Conservation (phyloP, 2,888 invertebrate genomes). For the Oscheius sp. region DNA sequence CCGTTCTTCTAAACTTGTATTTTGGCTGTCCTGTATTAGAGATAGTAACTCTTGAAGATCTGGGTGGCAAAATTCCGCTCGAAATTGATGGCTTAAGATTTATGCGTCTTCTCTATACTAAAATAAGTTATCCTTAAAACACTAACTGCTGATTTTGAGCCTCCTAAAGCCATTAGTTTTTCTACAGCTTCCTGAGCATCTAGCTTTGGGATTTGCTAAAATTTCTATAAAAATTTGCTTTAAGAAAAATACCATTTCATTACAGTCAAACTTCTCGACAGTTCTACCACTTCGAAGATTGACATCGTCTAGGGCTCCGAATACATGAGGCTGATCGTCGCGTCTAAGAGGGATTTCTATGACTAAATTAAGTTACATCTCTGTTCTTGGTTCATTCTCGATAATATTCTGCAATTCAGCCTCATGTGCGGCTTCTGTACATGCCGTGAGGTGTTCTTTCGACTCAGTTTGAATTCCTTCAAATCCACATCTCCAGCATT, state of each 20-base stretch:
- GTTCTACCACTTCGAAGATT: conserved; percentile 22
- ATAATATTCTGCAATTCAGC: neutral
- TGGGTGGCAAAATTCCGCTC: conserved; percentile 13
- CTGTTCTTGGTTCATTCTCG: neutral
- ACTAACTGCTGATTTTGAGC: no score
- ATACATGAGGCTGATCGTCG: neutral
- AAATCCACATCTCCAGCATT: conserved; percentile 26
- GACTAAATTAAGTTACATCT: neutral
- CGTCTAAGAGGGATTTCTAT: neutral
- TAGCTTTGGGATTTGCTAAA: neutral
- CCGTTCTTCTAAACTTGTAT: conserved; percentile 15
- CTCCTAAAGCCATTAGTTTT: no score
- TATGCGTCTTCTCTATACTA: neutral
- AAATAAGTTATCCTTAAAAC: no score
- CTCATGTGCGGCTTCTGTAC: neutral
- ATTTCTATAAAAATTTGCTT: no score
- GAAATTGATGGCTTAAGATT: conserved; percentile 7
- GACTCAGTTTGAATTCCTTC: neutral
- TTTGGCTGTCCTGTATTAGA: conserved; percentile 10
- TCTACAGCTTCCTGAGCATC: neutral
- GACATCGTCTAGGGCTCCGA: neutral
- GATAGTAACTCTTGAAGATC: conserved; percentile 16
- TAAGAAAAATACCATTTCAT: neutral
- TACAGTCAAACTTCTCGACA: neutral
- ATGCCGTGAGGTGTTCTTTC: neutral